Conservation (phyloP, 1,140 invertebrate genomes). For the Telenomus remus region DNA sequence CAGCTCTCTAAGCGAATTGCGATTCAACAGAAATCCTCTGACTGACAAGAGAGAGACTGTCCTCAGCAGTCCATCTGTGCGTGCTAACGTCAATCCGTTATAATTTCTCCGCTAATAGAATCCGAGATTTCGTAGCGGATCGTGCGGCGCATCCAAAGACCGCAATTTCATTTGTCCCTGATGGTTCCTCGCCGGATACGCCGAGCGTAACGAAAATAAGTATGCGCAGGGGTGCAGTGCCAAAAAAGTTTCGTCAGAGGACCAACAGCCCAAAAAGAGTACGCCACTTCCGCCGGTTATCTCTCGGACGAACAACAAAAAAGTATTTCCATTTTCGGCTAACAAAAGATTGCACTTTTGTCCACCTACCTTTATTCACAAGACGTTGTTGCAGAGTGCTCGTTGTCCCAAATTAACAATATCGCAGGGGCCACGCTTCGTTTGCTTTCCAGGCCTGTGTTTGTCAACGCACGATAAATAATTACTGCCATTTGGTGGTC, state of each 20-base stretch:
- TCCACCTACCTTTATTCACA: constrained; percentile 22
- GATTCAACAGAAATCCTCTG: constrained; percentile 73
- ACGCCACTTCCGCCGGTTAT: constrained; percentile 45
- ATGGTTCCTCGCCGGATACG: constrained; percentile 38
- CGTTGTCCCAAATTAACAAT: constrained; percentile 31
- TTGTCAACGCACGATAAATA: constrained; percentile 15
- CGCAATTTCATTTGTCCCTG: constrained; percentile 17
- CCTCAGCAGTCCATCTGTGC: constrained; percentile 53
- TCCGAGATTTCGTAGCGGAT: constrained; percentile 71
- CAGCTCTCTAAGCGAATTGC: constrained; percentile 62
- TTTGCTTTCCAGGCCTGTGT: constrained; percentile 30
- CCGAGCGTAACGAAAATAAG: constrained; percentile 54
- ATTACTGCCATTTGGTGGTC: constrained; percentile 8
- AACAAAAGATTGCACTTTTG: constrained; percentile 46
- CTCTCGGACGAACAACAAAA: constrained; percentile 19
- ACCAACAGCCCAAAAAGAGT: constrained; percentile 30
- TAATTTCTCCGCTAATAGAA: constrained; percentile 75
- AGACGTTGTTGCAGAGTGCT: not conserved
- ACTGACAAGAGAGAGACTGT: constrained; percentile 58
- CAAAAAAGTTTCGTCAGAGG: constrained; percentile 35
- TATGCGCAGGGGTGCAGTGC: constrained; percentile 51
- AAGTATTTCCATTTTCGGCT: constrained; percentile 35
- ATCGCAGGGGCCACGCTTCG: constrained; percentile 28
- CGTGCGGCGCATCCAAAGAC: constrained; percentile 68
- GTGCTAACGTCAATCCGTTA: constrained; percentile 72